Conservation (phyloP, 1,140 invertebrate species). For the Diabrotica undecimpunctata region DNA sequence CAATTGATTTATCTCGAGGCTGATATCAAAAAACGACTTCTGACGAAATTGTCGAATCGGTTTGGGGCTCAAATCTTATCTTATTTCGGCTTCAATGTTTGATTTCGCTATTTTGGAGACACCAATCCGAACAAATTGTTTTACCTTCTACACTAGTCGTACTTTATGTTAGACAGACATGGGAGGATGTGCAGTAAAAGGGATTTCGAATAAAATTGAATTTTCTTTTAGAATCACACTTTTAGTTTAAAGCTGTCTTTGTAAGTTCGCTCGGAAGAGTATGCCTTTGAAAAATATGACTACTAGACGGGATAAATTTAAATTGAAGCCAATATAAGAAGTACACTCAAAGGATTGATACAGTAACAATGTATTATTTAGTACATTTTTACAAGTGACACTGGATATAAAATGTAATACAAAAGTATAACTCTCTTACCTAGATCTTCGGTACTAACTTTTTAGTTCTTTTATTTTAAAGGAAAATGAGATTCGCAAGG, state of each 20-base stretch:
- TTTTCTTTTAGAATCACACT: neutral
- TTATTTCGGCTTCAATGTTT: slow-evolving; percentile 2
- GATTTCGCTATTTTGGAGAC: neutral
- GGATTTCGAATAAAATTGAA: neutral
- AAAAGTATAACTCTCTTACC: too few species aligned
- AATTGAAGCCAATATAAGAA: neutral
- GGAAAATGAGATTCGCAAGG: too few species aligned
- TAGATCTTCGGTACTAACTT: too few species aligned
- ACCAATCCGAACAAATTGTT: slow-evolving; percentile 1
- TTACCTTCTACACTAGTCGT: neutral
- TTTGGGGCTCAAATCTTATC: neutral
- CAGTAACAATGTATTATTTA: too few species aligned
- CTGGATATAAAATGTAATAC: too few species aligned
- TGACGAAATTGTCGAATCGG: too few species aligned
- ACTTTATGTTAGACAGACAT: slow-evolving; percentile 1
- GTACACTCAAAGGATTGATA: too few species aligned
- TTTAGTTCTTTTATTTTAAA: too few species aligned
- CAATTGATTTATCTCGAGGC: too few species aligned
- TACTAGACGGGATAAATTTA: neutral
- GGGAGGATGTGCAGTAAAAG: neutral
- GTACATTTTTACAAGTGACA: too few species aligned
- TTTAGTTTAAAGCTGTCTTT: neutral
- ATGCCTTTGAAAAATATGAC: neutral
- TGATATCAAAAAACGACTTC: too few species aligned
- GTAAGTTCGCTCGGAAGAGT: neutral